Base-by-base conservation (phyloP, 2,797 vertebrate species). In the Dendrocincla fuliginosa region DNA sequence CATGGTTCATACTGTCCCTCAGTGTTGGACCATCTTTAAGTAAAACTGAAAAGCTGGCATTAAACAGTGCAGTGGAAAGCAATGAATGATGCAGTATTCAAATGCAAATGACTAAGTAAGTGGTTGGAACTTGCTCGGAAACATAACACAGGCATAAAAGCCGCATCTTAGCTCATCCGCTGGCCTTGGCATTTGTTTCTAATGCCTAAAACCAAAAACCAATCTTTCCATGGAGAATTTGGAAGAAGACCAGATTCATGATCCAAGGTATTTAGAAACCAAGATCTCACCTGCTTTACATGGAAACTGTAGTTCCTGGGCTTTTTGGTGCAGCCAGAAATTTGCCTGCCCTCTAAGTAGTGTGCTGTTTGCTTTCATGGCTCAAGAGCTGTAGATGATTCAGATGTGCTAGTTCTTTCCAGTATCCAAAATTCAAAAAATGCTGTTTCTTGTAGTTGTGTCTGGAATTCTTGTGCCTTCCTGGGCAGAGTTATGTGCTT, bases 241-340 rank as follows among this genome's bases (percentile, higher is more conserved):
- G 89, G 69, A 79, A 46, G 64, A 84, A 39, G 77, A 88, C 73
- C 53, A 79, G 47, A 61, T 88, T 79, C 80, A 39, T 0, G 1
- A 53, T 86, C 74, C 91, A 90, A 64, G 35, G 55, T 84, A 49
- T 84, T 93, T 79, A 80, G 74, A 94, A 95, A 90, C 56, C 70
- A 82, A 64, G 37, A 82, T 79, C 70, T 91, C 77, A 86, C 77
- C 83, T 95, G 70, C 60, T 91, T 93, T 90, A 77, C 70, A 83
- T 71, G 93, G 70, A 91, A 95, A 91, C 52, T 95, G 65, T 74
- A 94, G 89, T 91, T 92, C 83, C 74, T 70, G 60, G 23, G 41
- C 16, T 91, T 95, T 96, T 55, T 11, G 24, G 83, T 80, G 60
- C 42, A 82, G 79, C 28, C 55, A 86, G 82, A 83, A 85, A 46